Evolutionary conservation across 2,888 invertebrate species (phyloP).

Genomic region (Drosophila barbarae): DNA sequence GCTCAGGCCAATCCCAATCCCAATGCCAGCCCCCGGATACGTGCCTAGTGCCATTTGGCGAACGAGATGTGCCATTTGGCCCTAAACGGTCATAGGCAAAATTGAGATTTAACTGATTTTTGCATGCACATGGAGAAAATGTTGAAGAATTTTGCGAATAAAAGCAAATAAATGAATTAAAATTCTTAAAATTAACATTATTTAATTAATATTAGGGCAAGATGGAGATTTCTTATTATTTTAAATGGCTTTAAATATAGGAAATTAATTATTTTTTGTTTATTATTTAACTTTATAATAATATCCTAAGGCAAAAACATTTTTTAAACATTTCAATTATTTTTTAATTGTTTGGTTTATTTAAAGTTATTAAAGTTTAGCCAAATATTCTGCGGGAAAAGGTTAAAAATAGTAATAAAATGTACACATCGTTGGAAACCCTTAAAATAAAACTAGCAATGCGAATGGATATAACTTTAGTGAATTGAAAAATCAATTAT

Average conservation of each 20-base stretch:
- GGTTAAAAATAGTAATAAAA: too few species aligned
- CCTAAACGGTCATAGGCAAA: constrained; percentile 57
- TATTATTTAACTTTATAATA: too few species aligned
- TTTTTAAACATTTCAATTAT: too few species aligned
- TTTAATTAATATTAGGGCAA: neutral
- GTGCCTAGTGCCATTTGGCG: constrained; percentile 28
- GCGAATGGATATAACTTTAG: too few species aligned
- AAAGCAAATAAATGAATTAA: neutral
- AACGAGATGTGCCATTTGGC: constrained; percentile 54
- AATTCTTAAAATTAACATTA: neutral
- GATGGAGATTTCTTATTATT: neutral
- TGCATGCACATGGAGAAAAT: constrained; percentile 3
- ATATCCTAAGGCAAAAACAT: too few species aligned
- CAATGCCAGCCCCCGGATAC: constrained; percentile 12
- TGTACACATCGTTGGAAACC: too few species aligned
- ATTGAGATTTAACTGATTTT: constrained; percentile 4
- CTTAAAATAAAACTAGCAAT: too few species aligned
- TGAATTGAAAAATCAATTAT: too few species aligned
- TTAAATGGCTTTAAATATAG: neutral
- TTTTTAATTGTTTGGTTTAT: too few species aligned
- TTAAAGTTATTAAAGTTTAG: too few species aligned
- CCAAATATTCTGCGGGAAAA: too few species aligned
- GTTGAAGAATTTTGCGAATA: neutral
- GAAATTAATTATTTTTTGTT: too few species aligned
- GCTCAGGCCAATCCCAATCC: neutral